These are phyloP conservation scores for Cosmorhoe ocellata DNA, from an alignment of 2,888 invertebrate genomes.

Conservation along the genomic window DNA sequence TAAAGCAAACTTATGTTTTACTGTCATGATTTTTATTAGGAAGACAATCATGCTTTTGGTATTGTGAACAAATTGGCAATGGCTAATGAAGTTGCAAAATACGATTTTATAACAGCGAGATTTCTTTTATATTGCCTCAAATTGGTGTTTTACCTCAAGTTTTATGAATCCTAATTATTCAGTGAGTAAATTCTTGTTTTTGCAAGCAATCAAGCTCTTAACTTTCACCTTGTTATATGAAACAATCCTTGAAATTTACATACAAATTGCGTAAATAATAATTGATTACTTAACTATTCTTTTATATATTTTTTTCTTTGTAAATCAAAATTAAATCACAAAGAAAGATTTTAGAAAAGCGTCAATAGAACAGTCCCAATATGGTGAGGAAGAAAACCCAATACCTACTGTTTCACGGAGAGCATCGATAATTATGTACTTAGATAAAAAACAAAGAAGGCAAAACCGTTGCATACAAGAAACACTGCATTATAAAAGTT, in stretches of 20 bases:
- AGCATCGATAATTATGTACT: too few relatives aligned
- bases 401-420: too few relatives aligned
- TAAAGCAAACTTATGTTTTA: too few relatives aligned
- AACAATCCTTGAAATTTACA: slow-evolving; percentile 14
- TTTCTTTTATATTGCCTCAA: slow-evolving; percentile 29
- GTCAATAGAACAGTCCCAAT: too few relatives aligned
- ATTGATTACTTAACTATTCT: too few relatives aligned
- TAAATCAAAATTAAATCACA: too few relatives aligned
- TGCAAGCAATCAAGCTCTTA: slow-evolving; percentile 11
- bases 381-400: too few relatives aligned
- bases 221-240: slow-evolving; percentile 28
- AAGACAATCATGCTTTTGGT: too few relatives aligned
- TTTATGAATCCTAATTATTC: slow-evolving; percentile 28
- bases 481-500: neutral
- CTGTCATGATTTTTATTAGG: too few relatives aligned
- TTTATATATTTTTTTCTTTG: too few relatives aligned
- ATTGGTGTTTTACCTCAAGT: slow-evolving; percentile 20
- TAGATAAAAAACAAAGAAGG: too few relatives aligned
- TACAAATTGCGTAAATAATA: neutral
- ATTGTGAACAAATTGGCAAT: slow-evolving; percentile 3
- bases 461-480: neutral
- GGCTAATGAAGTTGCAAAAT: slow-evolving; percentile 14
- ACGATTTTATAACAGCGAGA: slow-evolving; percentile 9
- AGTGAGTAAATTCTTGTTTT: slow-evolving; percentile 23
- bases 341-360: too few relatives aligned